Base-by-base conservation (phyloP, 2,113 vertebrate genomes). In the Puntigrus tetrazona region DNA sequence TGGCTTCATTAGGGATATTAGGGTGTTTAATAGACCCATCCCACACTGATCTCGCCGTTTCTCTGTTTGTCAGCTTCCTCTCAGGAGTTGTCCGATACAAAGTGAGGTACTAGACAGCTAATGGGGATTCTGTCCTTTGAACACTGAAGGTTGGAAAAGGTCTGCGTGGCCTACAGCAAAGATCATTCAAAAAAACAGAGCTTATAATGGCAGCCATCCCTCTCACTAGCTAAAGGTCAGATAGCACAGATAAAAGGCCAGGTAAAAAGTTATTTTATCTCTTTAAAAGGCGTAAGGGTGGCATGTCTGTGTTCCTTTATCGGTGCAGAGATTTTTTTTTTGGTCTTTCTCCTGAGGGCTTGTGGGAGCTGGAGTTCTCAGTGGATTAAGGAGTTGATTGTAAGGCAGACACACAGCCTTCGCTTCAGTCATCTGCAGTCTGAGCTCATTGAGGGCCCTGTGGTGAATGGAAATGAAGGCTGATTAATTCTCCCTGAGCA, bases 401-500 rank as follows among this genome's bases (percentile, higher is more conserved):
- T 76, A 57, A 88, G 75, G 82, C 47, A 77, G 85, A 41, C 47
- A 41, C 73, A 25, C 70, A 50, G 77, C 84, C 82, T 63, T 76
- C 47, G 59, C 86, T 87, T 65, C 83, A 82, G 81, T 88, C 88
- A 82, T 85, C 83, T 87, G 86, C 88, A 91, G 88, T 87, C 87
- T 78, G 52, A 89, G 85, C 90, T 82, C 90, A 91, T 90, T 85
- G 59, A 87, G 88, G 67, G 81, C 87, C 83, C 85, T 85, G 89
- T 73, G 82, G 78, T 86, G 87, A 91, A 92, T 91, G 86, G 87
- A 90, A 92, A 92, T 92, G 86, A 90, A 83, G 89, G 63, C 86
- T 92, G 92, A 93, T 93, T 93, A 91, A 91, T 93, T 93, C 90
- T 89, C 88, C 86, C 63, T 78, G 81, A 69, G 82, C 82, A 82